A percentile compares a stretch with the other conserved stretches of the same genome.
Evolutionary conservation across 2,113 vertebrate species (phyloP).

Genomic region (Bettongia penicillata): DNA sequence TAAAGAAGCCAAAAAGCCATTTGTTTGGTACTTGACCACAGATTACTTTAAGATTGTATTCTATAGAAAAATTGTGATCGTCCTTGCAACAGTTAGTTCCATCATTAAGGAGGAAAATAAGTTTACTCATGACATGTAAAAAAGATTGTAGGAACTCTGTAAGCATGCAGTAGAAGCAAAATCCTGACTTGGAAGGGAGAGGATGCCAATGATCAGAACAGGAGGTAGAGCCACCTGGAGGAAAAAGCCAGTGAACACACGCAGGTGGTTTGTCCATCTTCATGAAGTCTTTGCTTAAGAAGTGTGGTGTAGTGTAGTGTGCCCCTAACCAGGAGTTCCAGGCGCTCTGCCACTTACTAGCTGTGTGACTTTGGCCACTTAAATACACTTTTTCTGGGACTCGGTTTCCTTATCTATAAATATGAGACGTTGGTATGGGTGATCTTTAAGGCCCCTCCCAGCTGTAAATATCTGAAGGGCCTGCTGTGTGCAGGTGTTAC

Average conservation of each 20-base stretch:
- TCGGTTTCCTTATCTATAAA: neutral
- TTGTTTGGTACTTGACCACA: neutral
- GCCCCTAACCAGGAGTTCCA: no score
- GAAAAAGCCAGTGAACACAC: neutral
- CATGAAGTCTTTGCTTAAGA: neutral
- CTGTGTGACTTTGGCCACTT: neutral
- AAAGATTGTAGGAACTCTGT: neutral
- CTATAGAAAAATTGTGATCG: conserved; percentile 27
- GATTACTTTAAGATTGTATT: neutral
- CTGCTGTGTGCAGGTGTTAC: neutral
- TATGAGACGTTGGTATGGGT: neutral
- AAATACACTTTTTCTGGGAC: neutral
- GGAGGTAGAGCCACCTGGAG: neutral
- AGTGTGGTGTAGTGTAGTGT: neutral
- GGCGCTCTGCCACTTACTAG: neutral
- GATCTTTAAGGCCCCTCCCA: neutral
- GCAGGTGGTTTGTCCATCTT: neutral
- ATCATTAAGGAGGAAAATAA: conserved; percentile 4
- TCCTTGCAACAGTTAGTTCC: neutral
- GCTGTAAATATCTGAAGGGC: neutral
- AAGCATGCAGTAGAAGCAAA: neutral
- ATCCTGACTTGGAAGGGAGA: conserved; percentile 9
- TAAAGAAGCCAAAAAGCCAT: conserved; percentile 18
- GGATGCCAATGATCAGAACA: neutral
- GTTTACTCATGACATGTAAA: neutral